Evolutionary conservation across 2,113 vertebrate species (phyloP).

Genomic region (Myotis brandtii): DNA sequence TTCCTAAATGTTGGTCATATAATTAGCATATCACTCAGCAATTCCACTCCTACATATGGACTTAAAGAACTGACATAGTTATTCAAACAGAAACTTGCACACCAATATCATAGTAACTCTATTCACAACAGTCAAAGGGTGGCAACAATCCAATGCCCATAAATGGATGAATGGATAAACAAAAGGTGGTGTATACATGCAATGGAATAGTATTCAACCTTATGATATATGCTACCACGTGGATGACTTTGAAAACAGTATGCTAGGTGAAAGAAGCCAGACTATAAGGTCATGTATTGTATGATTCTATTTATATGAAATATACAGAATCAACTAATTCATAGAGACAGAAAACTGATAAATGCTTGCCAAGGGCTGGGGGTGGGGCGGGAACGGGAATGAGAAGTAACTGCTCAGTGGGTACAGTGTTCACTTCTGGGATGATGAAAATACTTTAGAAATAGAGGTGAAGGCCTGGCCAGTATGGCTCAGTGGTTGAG

Average conservation of each 20-base stretch:
- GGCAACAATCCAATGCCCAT: neutral
- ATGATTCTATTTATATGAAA: neutral
- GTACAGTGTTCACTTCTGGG: neutral
- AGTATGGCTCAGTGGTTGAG: no score
- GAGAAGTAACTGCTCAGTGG: neutral
- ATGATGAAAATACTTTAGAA: neutral
- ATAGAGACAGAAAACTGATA: neutral
- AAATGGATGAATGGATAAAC: neutral
- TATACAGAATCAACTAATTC: neutral
- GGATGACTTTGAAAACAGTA: neutral
- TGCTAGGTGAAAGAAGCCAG: neutral
- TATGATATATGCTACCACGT: no score
- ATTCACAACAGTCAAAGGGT: neutral
- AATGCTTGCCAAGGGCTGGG: neutral
- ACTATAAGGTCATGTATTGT: neutral
- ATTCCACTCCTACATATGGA: neutral
- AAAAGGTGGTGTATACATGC: no score
- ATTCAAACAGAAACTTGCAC: neutral
- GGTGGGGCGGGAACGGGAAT: neutral
- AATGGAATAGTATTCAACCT: neutral
- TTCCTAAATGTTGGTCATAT: neutral
- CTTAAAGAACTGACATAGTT: neutral
- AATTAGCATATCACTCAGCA: neutral
- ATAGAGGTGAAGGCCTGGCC: neutral
- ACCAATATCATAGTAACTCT: neutral